Percentiles rank a stretch among this genome's conserved stretches.
phyloP scores from a whole-genome alignment of 2,797 vertebrate species.

The Lepus oiostolus region DNA sequence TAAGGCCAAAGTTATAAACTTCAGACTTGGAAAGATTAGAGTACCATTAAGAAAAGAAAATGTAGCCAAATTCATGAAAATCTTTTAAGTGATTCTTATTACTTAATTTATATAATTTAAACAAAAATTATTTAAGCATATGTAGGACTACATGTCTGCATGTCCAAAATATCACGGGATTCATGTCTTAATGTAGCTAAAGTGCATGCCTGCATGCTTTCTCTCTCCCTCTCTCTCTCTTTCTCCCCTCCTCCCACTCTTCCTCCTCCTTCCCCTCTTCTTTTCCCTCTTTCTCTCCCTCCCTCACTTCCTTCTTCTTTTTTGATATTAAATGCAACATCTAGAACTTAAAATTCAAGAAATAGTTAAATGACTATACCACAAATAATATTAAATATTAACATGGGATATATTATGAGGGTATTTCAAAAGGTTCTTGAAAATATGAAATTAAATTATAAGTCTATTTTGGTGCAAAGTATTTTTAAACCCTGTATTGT shows the following conservation, averaged over 20 bases:
- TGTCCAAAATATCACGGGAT: background rate
- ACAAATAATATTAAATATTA: background rate
- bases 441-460: no score
- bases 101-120: conserved; percentile 45
- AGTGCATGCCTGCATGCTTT: background rate
- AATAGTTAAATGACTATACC: background rate
- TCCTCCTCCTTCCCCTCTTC: background rate
- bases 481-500: no score
- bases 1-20: conserved; percentile 50
- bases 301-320: background rate
- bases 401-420: no score
- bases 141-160: background rate
- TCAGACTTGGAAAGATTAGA: conserved; percentile 59
- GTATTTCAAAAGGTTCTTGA: no score
- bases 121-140: background rate
- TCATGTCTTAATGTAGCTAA: background rate
- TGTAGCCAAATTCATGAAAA: conserved; percentile 50
- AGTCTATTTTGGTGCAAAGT: no score
- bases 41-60: conserved; percentile 53
- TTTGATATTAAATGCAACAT: background rate
- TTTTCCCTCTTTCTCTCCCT: background rate
- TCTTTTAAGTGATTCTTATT: conserved; percentile 59
- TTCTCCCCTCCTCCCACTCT: background rate
- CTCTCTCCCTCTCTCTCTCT: background rate
- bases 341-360: background rate